Conservation (phyloP, 2,797 vertebrate species). For the Syngnathus acus region DNA sequence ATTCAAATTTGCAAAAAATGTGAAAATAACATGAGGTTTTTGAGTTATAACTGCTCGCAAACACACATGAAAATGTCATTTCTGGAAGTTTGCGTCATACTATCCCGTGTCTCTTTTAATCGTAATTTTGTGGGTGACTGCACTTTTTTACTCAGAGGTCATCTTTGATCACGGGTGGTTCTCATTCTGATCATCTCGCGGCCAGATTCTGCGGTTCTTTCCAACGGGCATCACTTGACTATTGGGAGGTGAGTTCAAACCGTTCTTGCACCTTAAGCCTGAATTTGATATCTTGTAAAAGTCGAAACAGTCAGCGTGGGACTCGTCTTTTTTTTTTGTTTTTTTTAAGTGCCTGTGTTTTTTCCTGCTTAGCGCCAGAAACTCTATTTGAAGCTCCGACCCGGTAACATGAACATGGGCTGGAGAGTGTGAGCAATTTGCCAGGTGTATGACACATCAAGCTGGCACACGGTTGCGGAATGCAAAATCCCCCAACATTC, state of each 20-base stretch:
- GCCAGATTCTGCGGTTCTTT: not conserved
- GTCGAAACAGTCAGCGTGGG: not conserved
- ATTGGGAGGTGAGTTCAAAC: not conserved
- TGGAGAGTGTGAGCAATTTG: not conserved
- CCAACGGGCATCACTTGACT: not conserved
- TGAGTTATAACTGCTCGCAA: not conserved
- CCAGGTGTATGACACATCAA: slow-evolving; percentile 27
- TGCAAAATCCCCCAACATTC: slow-evolving; percentile 16
- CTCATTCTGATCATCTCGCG: not conserved
- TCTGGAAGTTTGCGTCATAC: not conserved
- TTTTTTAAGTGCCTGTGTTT: not conserved
- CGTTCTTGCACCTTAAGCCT: too few species aligned
- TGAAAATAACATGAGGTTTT: not conserved
- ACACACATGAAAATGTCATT: not conserved
- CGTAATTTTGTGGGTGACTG: not conserved
- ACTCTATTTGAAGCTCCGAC: not conserved
- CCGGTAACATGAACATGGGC: not conserved
- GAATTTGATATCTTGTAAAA: not conserved
- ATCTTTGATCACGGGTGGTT: not conserved
- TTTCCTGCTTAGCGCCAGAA: not conserved
- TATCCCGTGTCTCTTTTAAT: not conserved
- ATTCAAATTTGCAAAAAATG: not conserved
- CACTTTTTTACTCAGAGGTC: not conserved
- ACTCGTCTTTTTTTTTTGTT: not conserved
- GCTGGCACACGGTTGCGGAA: slow-evolving; percentile 9